Base-by-base conservation (phyloP, 1,140 invertebrate species). In the Kradibia gibbosae region DNA sequence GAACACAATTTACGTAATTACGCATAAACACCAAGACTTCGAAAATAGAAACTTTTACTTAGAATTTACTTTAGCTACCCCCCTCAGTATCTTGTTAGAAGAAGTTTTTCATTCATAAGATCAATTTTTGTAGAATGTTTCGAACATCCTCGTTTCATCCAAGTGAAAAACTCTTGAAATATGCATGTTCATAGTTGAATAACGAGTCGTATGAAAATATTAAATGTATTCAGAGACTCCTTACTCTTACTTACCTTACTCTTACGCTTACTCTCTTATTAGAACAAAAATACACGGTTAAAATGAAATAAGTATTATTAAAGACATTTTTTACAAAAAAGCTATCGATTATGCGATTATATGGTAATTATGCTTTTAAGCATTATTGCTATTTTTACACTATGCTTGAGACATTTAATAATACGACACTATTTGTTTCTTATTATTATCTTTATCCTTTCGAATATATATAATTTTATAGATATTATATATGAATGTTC, bases 221-320 rank as follows among this genome's bases (percentile, higher is more conserved):
- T 81, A 81, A 81, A 62, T 48, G 53, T 22, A 75, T 81, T 81
- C 55, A 42, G 39, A 53, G 34, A 55, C 34, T 34, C 28, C 79
- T 34, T 76, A 76, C 55, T 70, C 70, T 81, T n/a, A n/a, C n/a
- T n/a, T n/a, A n/a, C n/a, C n/a, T n/a, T n/a, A n/a, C n/a, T n/a
- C n/a, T n/a, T n/a, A n/a, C n/a, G n/a, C n/a, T 34, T 76, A 76
- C 55, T 70, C 70, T 81, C 72, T 67, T 72, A 81, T 81, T 60
- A 81, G 42, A 25, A 10, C 1, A 53, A 76, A 81, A 62, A 75
- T 81, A 81, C 34, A 81, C 25, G 42, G 34, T 48, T 81, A 55
- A 13, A 53, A 34, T n/a, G 62, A 57, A 36, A 48, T 55, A 67
- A 76, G 76, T 70, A 75, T 25, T 45, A 67, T 81, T 81, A 75